Evolutionary conservation across 2,888 invertebrate species (phyloP), one percentile per base, ranked within the genome.

Genomic region (Aleiodes leptofemur): DNA sequence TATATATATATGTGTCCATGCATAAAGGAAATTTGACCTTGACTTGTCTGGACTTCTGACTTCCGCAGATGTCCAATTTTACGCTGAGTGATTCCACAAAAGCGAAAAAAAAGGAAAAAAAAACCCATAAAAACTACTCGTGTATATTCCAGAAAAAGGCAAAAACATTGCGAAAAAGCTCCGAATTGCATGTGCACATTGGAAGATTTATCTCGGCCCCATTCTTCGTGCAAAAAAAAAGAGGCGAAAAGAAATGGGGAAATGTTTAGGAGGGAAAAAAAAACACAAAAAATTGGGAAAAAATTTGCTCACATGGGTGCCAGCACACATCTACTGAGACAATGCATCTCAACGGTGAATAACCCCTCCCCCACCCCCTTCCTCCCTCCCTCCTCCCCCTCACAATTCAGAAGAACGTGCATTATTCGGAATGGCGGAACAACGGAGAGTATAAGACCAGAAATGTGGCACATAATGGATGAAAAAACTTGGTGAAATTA

Each of bases 251-350:
- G 48, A 43, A 68, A 68, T 68, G 51, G 51, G 50, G 51, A 48
- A 50, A 48, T 23, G 23, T 23, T 23, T 23, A 1, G 23, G 23
- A 23, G 23, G 23, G 23, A 23, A 23, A 23, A 23, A 23, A 23
- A 23, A 23, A 23, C 23, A 23, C 23, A 23, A 68, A 68, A 29
- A 50, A 53, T 68, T 34, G 34, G 50, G n/a, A n/a, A 29, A 68
- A 68, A 68, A 68, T 68, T 68, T 53, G 43, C 51, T 68, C 64
- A 16, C 68, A 68, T 68, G 31, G 53, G 51, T 68, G 68, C 68
- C 68, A 68, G 51, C 50, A 51, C 51, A 68, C 51, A 53, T 53
- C 51, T 29, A 68, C n/a, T 34, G 48, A 68, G 68, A 68, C 68
- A 68, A 68, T 68, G 68, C 31, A 31, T 51, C 38, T 64, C 43